Evolutionary conservation across 2,888 invertebrate genomes (phyloP).

Genomic region (Anodontia alba): DNA sequence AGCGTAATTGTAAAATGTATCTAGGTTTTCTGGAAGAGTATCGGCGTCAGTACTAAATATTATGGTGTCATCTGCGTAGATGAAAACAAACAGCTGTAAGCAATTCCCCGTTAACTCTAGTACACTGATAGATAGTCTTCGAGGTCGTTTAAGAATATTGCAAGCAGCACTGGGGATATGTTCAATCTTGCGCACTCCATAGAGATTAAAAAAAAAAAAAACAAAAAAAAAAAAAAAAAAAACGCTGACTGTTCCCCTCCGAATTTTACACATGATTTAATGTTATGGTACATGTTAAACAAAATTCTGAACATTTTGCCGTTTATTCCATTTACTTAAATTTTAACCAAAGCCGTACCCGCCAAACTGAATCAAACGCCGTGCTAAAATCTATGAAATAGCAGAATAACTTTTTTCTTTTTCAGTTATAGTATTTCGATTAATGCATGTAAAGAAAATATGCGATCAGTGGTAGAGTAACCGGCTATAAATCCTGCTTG

Average conservation of each 20-base stretch:
- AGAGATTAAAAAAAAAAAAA: too few species aligned
- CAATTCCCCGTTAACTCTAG: not conserved
- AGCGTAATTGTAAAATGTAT: not conserved
- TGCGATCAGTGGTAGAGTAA: not conserved
- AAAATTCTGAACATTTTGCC: not conserved
- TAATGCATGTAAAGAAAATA: not conserved
- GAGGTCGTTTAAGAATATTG: not conserved
- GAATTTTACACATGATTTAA: not conserved
- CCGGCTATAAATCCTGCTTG: not conserved
- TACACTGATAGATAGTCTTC: not conserved
- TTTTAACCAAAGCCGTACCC: not conserved
- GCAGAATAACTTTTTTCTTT: too few species aligned
- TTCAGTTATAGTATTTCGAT: too few species aligned
- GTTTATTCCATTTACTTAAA: not conserved
- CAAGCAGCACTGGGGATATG: too few species aligned
- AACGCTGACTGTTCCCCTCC: too few species aligned
- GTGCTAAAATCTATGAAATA: not conserved
- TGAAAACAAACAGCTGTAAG: not conserved
- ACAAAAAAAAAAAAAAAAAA: too few species aligned
- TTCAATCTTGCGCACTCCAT: too few species aligned
- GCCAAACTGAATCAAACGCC: not conserved
- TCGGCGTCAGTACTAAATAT: not conserved
- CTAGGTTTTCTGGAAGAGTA: not conserved
- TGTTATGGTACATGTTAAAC: not conserved
- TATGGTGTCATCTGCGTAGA: not conserved